Evolutionary conservation across 2,797 vertebrate genomes (phyloP), one percentile per base, ranked within the genome.

Genomic region (Scolopax rusticola): DNA sequence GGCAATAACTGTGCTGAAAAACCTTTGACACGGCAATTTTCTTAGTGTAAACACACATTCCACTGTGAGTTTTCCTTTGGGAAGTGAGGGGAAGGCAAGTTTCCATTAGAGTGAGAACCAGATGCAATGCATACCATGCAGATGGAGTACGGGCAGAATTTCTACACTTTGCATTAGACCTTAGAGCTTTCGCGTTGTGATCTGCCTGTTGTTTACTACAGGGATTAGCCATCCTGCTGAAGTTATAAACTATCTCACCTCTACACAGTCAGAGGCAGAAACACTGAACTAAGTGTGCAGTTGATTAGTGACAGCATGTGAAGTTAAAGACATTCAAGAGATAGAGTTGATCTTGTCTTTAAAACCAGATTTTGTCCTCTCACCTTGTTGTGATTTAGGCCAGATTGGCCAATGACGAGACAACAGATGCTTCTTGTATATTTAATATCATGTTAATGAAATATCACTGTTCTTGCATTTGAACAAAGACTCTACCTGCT

Each of bases 1-100:
- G 64, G n/a, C 59, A 93, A 24, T 51, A 78, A 68, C 19, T 25
- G 61, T 75, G 60, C 32, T 79, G 50, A 12, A 30, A 86, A 76
- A 79, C 41, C 15, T 71, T 45, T 1, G 3, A 23, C 38, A n/a
- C 16, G 0, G 0, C n/a, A 47, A 43, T 15, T 54, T 89, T 84
- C 48, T 73, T 41, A 25, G 40, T 7, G 56, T 48, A 67, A 69
- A 84, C 82, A 15, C 13, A 17, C 9, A 41, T 60, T 60, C 21
- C 36, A 28, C 15, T 50, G 14, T 13, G n/a, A 67, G 45, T 73
- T 89, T 77, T 57, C 71, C 33, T 51, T 86, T 32, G 24, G 40
- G 32, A 87, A 74, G 32, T 2, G 4, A 89, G 17, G 54, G 41
- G 27, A 60, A 84, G 45, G 32, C 28, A 78, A 71, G 38, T 51